Conservation (phyloP, 2,888 invertebrate species). For the Cetonia aurata region DNA sequence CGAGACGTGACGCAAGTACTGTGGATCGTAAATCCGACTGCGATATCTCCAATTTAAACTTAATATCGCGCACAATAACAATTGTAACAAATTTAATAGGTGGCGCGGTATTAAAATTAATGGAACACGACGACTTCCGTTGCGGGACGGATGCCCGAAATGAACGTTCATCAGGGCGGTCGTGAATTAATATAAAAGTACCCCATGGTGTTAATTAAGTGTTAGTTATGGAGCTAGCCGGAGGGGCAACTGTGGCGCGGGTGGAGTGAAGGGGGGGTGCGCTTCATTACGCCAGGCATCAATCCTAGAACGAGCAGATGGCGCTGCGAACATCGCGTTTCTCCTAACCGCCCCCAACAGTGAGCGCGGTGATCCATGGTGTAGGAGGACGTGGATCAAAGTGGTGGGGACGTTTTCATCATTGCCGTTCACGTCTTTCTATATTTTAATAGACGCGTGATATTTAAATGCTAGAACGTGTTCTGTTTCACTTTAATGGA, state of each 20-base stretch:
- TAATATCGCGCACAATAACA: constrained; percentile 38
- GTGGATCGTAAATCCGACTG: constrained; percentile 15
- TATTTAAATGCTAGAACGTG: too few species aligned
- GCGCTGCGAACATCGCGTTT: constrained; percentile 43
- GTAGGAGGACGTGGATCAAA: too few species aligned
- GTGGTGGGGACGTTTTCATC: too few species aligned
- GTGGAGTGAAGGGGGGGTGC: constrained; percentile 40
- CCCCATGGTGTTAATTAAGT: constrained; percentile 63
- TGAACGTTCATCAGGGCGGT: constrained; percentile 54
- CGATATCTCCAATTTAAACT: constrained; percentile 22
- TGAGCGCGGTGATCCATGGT: too few species aligned
- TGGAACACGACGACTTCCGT: constrained; percentile 46
- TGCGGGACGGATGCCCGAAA: constrained; percentile 52
- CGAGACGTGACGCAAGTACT: too few species aligned
- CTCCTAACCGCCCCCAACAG: neutral
- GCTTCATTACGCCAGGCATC: constrained; percentile 54
- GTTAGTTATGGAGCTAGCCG: constrained; percentile 58
- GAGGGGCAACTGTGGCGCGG: constrained; percentile 3
- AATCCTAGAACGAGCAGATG: constrained; percentile 54
- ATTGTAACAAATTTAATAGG: constrained; percentile 47
- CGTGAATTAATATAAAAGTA: constrained; percentile 60
- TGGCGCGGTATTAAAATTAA: constrained; percentile 47
- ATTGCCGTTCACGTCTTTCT: too few species aligned
- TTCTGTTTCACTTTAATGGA: too few species aligned
- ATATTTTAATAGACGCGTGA: too few species aligned